A percentile compares a stretch with the other conserved stretches of the same genome.
These are phyloP conservation scores for Torymus tubicola DNA, from an alignment of 2,888 invertebrate species.

Conservation along the genomic window DNA sequence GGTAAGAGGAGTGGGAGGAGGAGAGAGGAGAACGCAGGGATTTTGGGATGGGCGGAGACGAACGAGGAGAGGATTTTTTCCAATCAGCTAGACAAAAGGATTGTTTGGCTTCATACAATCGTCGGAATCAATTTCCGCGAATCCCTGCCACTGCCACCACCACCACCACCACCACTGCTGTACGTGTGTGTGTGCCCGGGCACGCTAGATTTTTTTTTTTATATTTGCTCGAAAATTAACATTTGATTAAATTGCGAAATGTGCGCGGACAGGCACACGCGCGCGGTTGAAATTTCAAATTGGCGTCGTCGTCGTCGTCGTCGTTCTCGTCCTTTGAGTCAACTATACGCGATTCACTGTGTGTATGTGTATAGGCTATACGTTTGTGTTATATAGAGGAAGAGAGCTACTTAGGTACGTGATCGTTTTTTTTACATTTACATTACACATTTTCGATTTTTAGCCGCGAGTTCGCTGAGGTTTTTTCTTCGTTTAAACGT, in stretches of 20 bases:
- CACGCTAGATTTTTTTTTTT: constrained; percentile 31
- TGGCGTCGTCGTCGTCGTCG: no score
- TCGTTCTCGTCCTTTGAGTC: constrained; percentile 3
- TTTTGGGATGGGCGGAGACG: constrained; percentile 47
- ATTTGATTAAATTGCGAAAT: constrained; percentile 53
- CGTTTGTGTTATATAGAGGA: neutral
- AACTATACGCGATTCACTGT: neutral
- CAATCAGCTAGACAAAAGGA: constrained; percentile 60
- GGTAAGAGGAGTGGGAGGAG: neutral
- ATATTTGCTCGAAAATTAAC: constrained; percentile 53
- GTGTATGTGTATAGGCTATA: no score
- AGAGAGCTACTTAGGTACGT: constrained; percentile 17
- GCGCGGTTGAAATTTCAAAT: constrained; percentile 22
- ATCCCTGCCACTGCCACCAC: constrained; percentile 25
- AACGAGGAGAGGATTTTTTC: constrained; percentile 50
- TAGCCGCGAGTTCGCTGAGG: neutral
- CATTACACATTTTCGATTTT: neutral
- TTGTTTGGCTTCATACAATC: constrained; percentile 59
- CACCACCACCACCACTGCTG: neutral
- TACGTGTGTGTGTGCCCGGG: neutral
- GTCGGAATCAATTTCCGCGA: constrained; percentile 56
- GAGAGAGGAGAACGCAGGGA: constrained; percentile 40
- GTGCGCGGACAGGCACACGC: neutral
- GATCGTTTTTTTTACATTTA: constrained; percentile 5
- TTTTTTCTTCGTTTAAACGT: neutral